phyloP scores from a whole-genome alignment of 2,888 invertebrate genomes.

The Furcula furcula region DNA sequence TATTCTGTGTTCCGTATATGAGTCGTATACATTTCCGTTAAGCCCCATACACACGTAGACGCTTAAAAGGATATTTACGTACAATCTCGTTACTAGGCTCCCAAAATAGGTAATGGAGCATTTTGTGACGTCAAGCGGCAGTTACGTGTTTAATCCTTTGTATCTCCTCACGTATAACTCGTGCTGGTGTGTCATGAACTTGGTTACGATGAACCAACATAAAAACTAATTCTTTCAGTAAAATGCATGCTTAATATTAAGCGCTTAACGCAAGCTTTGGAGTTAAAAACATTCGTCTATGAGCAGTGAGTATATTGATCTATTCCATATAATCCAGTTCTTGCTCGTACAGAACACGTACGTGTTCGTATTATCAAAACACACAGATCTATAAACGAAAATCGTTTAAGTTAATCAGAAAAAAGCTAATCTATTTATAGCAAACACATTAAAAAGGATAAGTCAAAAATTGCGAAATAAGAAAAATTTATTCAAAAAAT shows the following conservation, averaged over 20 bases:
- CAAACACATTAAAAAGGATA: background rate
- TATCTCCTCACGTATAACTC: too few species aligned
- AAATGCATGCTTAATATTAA: too few species aligned
- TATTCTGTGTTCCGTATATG: too few species aligned
- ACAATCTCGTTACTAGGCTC: background rate
- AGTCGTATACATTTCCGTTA: background rate
- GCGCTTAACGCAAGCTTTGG: too few species aligned
- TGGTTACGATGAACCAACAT: background rate
- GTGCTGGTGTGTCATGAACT: background rate
- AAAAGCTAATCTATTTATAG: background rate
- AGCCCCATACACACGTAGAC: background rate
- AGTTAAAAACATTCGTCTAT: too few species aligned
- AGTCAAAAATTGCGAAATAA: background rate
- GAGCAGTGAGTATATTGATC: too few species aligned
- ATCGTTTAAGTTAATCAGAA: background rate
- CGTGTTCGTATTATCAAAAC: too few species aligned
- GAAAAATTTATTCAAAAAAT: slow-evolving; percentile 3
- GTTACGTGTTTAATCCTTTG: background rate
- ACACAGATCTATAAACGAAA: background rate
- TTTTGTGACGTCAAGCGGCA: background rate
- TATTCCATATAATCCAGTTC: too few species aligned
- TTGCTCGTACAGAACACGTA: too few species aligned
- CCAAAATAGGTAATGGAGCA: background rate
- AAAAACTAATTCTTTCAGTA: background rate
- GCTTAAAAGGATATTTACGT: background rate